Evolutionary conservation across 2,113 vertebrate species (phyloP).

Genomic region (Sorex fumeus): DNA sequence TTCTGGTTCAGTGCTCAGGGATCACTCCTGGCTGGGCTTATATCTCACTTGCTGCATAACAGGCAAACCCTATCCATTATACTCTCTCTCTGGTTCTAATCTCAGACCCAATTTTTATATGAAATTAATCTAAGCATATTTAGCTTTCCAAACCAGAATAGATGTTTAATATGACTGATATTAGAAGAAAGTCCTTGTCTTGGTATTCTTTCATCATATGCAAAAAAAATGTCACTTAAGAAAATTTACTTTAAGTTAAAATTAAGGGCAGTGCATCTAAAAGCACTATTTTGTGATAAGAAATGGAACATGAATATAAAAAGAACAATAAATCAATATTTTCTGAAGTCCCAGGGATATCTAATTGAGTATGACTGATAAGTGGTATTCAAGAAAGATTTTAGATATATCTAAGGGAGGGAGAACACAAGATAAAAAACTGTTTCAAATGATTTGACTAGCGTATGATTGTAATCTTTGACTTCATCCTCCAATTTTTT

Average conservation of each 20-base stretch:
- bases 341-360: neutral
- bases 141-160: neutral
- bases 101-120: neutral
- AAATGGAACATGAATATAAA: neutral
- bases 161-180: neutral
- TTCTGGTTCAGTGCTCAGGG: no score
- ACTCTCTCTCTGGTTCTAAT: neutral
- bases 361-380: no score
- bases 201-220: neutral
- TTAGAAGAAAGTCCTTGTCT: neutral
- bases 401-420: neutral
- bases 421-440: neutral
- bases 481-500: neutral
- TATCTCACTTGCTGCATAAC: no score
- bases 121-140: neutral
- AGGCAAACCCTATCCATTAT: no score
- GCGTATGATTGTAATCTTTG: neutral
- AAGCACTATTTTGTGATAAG: neutral
- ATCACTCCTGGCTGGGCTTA: no score
- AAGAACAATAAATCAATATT: neutral
- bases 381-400: neutral
- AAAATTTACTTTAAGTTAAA: conserved; percentile 14
- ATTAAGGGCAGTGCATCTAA: neutral
- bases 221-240: neutral
- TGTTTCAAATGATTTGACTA: neutral